These are phyloP conservation scores for Odontamblyopus rebecca DNA, from an alignment of 2,797 vertebrate genomes.

Conservation along the genomic window DNA sequence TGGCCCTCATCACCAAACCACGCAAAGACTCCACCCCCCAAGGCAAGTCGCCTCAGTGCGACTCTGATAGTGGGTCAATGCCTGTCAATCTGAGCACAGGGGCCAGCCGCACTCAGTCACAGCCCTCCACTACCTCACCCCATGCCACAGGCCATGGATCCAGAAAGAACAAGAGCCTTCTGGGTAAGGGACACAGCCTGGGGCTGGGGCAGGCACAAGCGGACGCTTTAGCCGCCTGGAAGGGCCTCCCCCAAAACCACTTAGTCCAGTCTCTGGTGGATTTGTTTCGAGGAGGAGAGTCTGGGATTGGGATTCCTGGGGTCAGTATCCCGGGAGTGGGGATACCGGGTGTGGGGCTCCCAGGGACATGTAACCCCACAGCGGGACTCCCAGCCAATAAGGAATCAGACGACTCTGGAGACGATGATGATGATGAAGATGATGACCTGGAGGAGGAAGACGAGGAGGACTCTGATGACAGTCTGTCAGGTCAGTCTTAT, in stretches of 20 bases:
- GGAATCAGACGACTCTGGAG: constrained; percentile 96
- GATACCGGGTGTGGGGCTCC: constrained; percentile 71
- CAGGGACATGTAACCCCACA: constrained; percentile 68
- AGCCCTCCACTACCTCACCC: constrained; percentile 83
- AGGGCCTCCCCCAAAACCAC: constrained; percentile 85
- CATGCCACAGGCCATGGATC: constrained; percentile 82
- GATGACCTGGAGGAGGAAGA: constrained; percentile 92
- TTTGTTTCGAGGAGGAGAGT: constrained; percentile 89
- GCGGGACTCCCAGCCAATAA: constrained; percentile 88
- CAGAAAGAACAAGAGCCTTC: constrained; percentile 88
- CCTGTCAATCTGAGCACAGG: constrained; percentile 90
- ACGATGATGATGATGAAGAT: constrained; percentile 95
- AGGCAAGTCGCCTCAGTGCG: constrained; percentile 79
- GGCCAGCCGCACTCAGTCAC: constrained; percentile 80
- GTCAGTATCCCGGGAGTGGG: constrained; percentile 73
- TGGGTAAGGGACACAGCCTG: constrained; percentile 67
- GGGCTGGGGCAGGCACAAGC: constrained; percentile 49
- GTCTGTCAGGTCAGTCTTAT: constrained; percentile 87
- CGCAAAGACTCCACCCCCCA: constrained; percentile 79
- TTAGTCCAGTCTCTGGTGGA: constrained; percentile 88
- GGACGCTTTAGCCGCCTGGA: constrained; percentile 78
- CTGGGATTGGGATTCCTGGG: constrained; percentile 74
- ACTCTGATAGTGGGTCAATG: constrained; percentile 74
- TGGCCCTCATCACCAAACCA: constrained; percentile 95
- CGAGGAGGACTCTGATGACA: constrained; percentile 94